Conservation (phyloP, 2,113 vertebrate species). For the Poeciliopsis turrubarensis region DNA sequence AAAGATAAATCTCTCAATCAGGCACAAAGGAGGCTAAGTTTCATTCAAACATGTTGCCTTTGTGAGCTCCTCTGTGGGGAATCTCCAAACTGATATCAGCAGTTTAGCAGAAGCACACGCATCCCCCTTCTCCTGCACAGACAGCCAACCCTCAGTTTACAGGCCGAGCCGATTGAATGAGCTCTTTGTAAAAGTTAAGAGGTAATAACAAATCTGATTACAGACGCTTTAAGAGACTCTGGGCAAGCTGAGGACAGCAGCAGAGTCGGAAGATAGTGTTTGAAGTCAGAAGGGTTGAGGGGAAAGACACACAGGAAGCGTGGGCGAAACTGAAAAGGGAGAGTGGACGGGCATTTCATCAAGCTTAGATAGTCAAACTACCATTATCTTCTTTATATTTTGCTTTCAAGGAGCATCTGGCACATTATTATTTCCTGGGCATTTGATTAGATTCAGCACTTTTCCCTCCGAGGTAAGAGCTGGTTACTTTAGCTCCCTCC, state of each 20-base stretch:
- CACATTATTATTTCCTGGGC: not conserved
- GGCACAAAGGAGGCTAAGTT: conserved; percentile 2
- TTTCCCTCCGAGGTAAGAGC: too few relatives aligned
- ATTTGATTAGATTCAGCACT: too few relatives aligned
- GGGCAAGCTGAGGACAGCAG: conserved; percentile 7
- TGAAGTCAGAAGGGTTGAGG: not conserved
- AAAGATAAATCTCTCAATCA: conserved; percentile 37
- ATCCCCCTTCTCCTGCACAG: conserved; percentile 7
- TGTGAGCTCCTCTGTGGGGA: conserved; percentile 3
- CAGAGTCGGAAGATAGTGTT: conserved; percentile 15
- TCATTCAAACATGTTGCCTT: not conserved
- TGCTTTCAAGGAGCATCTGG: not conserved
- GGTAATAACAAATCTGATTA: conserved; percentile 61
- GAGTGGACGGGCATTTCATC: not conserved
- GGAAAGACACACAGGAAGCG: not conserved
- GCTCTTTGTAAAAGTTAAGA: conserved; percentile 60
- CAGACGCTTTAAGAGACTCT: conserved; percentile 58
- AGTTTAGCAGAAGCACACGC: conserved; percentile 10
- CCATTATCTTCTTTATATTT: not conserved
- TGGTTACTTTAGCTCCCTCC: not conserved
- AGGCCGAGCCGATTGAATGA: conserved; percentile 45
- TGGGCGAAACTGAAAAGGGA: conserved; percentile 10
- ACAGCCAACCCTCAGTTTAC: conserved; percentile 51
- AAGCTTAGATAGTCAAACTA: not conserved
- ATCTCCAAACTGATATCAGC: conserved; percentile 28